Conservation (phyloP, 2,888 invertebrate genomes). For the Parnassius smintheus region DNA sequence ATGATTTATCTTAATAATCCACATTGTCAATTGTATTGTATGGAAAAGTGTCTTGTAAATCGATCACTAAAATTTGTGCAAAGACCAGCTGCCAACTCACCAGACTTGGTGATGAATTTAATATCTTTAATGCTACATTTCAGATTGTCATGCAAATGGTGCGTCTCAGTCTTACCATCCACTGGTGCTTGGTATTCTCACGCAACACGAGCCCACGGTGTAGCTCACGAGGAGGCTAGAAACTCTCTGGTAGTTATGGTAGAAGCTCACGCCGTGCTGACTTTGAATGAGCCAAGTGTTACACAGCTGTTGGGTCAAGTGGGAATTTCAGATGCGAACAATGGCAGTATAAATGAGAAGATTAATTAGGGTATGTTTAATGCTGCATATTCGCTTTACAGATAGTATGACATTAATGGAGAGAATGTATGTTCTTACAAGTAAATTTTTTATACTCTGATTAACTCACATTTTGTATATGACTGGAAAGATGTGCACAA, state of each 20-base stretch:
- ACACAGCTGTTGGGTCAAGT: slow-evolving; percentile 68
- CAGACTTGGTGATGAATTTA: no score
- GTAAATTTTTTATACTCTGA: no score
- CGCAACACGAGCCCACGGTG: slow-evolving; percentile 79
- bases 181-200: slow-evolving; percentile 83
- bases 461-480: no score
- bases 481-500: no score
- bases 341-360: slow-evolving; percentile 40
- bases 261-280: slow-evolving; percentile 83
- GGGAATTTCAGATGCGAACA: slow-evolving; percentile 50
- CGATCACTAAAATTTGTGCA: no score
- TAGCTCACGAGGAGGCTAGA: slow-evolving; percentile 80
- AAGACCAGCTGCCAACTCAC: no score
- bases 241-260: slow-evolving; percentile 83
- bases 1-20: no score
- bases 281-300: slow-evolving; percentile 69
- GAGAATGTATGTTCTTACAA: background rate
- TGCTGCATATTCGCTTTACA: slow-evolving; percentile 4
- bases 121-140: background rate
- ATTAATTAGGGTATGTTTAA: slow-evolving; percentile 37
- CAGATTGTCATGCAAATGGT: slow-evolving; percentile 81
- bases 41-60: no score
- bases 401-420: background rate
- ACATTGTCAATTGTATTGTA: no score
- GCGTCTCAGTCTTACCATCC: slow-evolving; percentile 71